phyloP scores from a whole-genome alignment of 2,888 invertebrate genomes.

The Dicyrtoma fusca region DNA sequence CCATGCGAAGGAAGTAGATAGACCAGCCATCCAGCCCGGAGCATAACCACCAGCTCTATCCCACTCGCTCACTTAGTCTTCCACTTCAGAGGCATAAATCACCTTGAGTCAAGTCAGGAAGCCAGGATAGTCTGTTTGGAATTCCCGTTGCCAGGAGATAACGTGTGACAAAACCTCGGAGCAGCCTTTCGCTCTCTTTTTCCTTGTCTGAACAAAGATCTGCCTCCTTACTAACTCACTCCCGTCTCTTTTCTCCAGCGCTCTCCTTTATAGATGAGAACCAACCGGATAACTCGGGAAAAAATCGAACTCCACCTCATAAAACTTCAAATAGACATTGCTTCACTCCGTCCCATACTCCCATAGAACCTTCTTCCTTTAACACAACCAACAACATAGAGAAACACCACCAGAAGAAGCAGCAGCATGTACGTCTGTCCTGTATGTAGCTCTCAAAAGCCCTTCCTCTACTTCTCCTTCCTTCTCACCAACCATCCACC shows the following conservation, averaged over 20 bases:
- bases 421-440: not conserved
- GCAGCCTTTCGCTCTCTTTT: constrained; percentile 19
- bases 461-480: constrained; percentile 10
- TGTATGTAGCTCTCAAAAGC: not conserved
- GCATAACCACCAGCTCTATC: not conserved
- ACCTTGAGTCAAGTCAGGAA: constrained; percentile 27
- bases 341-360: constrained; percentile 25
- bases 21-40: too few relatives aligned
- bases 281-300: constrained; percentile 43
- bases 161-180: constrained; percentile 34
- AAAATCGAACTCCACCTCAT: constrained; percentile 44
- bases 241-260: constrained; percentile 10
- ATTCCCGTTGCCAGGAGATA: constrained; percentile 43
- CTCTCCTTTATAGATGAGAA: constrained; percentile 36
- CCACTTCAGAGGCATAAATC: constrained; percentile 28
- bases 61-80: constrained; percentile 17
- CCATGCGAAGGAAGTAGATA: too few relatives aligned
- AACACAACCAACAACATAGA: constrained; percentile 7
- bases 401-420: not conserved
- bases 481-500: not conserved
- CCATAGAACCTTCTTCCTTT: constrained; percentile 3
- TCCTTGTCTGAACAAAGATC: constrained; percentile 30
- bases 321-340: constrained; percentile 39
- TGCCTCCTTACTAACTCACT: constrained; percentile 10
- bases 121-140: constrained; percentile 40